Evolutionary conservation across 1,140 invertebrate genomes (phyloP).

Genomic region (Caenorhabditis remanei): DNA sequence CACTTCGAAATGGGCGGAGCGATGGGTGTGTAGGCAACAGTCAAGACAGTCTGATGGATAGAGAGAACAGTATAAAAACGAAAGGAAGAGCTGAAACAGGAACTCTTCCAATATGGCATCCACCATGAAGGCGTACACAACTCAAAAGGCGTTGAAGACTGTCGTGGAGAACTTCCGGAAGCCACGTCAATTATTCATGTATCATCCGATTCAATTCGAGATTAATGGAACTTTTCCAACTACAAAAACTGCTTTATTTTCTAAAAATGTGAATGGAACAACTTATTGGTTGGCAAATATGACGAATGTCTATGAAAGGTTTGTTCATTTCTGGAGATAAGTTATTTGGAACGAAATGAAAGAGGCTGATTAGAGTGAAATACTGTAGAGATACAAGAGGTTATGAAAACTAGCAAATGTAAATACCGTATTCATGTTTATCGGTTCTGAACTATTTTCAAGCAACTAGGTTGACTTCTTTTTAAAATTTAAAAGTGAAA

Average conservation of each 20-base stretch:
- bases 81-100: not conserved
- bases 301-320: not conserved
- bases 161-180: slow-evolving; percentile 47
- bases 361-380: too few relatives aligned
- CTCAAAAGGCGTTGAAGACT: slow-evolving; percentile 36
- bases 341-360: too few relatives aligned
- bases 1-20: slow-evolving; percentile 47
- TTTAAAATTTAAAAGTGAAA: too few relatives aligned
- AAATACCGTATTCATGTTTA: too few relatives aligned
- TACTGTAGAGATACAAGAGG: too few relatives aligned
- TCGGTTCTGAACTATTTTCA: too few relatives aligned
- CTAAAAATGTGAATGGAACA: slow-evolving; percentile 29
- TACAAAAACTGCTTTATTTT: slow-evolving; percentile 21
- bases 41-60: not conserved
- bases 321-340: not conserved
- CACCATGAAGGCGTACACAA: slow-evolving; percentile 11
- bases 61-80: not conserved
- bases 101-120: slow-evolving; percentile 29
- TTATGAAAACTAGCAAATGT: too few relatives aligned
- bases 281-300: slow-evolving; percentile 43
- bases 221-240: slow-evolving; percentile 32
- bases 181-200: slow-evolving; percentile 36
- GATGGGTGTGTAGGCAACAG: slow-evolving; percentile 1
- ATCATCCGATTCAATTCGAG: slow-evolving; percentile 37
- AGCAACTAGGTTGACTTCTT: too few relatives aligned